Conservation (phyloP, 2,797 vertebrate genomes). For the Atherinosoma microstoma region DNA sequence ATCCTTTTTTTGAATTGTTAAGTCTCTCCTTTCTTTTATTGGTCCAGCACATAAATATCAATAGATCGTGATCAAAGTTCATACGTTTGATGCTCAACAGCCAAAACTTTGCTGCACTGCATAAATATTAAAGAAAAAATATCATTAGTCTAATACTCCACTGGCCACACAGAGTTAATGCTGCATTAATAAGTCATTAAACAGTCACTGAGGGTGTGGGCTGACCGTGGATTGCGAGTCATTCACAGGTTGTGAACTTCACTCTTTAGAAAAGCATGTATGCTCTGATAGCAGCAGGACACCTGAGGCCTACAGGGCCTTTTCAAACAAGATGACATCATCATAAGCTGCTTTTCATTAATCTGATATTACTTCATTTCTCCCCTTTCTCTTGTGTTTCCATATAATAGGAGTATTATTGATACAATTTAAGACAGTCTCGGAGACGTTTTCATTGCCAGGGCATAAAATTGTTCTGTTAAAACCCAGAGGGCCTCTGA, state of each 20-base stretch:
- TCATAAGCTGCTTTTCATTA: neutral
- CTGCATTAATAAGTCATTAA: conserved; percentile 49
- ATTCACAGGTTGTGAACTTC: conserved; percentile 47
- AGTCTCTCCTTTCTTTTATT: too few species aligned
- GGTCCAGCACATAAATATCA: too few species aligned
- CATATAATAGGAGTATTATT: too few species aligned
- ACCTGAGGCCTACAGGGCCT: conserved; percentile 24
- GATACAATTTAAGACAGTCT: neutral
- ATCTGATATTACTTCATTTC: too few species aligned
- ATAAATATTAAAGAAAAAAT: neutral
- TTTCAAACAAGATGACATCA: neutral
- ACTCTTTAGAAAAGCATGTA: conserved; percentile 14
- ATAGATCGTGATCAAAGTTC: too few species aligned
- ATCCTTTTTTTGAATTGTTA: too few species aligned
- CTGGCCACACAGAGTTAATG: conserved; percentile 17
- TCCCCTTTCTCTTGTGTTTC: too few species aligned
- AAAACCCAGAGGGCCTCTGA: neutral
- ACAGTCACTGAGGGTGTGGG: conserved; percentile 28
- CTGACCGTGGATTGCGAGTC: conserved; percentile 38
- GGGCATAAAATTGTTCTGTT: neutral
- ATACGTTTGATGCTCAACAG: too few species aligned
- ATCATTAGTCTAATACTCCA: neutral
- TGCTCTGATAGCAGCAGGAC: conserved; percentile 25
- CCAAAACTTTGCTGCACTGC: neutral
- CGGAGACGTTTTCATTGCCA: neutral